phyloP scores from a whole-genome alignment of 2,113 vertebrate genomes.

The Antechinus flavipes region DNA sequence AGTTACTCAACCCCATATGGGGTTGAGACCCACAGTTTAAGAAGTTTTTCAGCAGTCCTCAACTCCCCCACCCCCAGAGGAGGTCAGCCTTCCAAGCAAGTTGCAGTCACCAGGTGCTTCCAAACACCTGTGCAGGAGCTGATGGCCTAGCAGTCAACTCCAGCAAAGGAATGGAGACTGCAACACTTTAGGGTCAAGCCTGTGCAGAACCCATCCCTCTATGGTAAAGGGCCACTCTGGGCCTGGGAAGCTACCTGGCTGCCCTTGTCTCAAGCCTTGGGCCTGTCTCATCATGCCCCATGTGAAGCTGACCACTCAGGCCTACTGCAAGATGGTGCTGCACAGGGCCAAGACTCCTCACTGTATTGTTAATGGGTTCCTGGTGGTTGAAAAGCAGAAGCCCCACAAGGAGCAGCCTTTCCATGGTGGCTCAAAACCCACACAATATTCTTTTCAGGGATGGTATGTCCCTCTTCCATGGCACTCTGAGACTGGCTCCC shows the following conservation, averaged over 20 bases:
- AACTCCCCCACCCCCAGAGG: too few relatives aligned
- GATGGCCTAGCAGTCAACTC: too few relatives aligned
- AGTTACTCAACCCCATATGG: too few relatives aligned
- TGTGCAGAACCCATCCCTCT: too few relatives aligned
- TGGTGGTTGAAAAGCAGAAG: constrained; percentile 93
- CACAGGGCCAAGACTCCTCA: constrained; percentile 95
- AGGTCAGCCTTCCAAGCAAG: too few relatives aligned
- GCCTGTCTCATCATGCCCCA: constrained; percentile 83
- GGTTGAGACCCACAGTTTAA: too few relatives aligned
- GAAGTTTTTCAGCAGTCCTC: too few relatives aligned
- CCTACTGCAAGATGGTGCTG: constrained; percentile 96
- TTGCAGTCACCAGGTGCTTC: too few relatives aligned
- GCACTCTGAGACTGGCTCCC: constrained; percentile 93
- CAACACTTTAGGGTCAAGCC: too few relatives aligned
- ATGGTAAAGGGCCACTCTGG: not conserved
- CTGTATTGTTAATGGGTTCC: constrained; percentile 92
- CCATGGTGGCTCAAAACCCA: constrained; percentile 81
- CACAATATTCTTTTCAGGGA: constrained; percentile 91
- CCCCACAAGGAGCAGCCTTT: constrained; percentile 84
- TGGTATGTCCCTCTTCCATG: constrained; percentile 96
- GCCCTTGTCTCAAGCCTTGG: not conserved
- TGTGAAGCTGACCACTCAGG: constrained; percentile 93
- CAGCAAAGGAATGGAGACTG: too few relatives aligned
- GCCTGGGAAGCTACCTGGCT: not conserved
- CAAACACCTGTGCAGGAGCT: too few relatives aligned